phyloP scores from a whole-genome alignment of 2,888 invertebrate genomes.

The Aethes cnicana region DNA sequence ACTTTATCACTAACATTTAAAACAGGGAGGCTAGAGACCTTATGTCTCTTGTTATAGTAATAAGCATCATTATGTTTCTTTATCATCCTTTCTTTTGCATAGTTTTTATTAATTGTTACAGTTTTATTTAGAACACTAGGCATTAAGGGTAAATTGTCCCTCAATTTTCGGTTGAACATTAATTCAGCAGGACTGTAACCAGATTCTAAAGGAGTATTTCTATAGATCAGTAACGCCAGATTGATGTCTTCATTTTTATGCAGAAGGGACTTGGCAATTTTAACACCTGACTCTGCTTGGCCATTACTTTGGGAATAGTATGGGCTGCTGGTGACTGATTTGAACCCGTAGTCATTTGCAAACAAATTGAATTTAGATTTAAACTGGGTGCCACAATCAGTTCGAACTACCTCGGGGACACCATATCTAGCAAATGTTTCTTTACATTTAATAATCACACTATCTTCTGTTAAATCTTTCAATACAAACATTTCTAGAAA shows the following conservation, averaged over 20 bases:
- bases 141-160: neutral
- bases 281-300: slow-evolving; percentile 22
- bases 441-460: slow-evolving; percentile 6
- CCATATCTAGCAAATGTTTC: slow-evolving; percentile 22
- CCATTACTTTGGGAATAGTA: slow-evolving; percentile 25
- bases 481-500: too few relatives aligned
- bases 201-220: slow-evolving; percentile 11
- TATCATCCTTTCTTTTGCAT: neutral
- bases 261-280: too few relatives aligned
- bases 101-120: neutral
- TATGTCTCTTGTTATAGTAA: neutral
- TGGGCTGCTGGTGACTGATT: slow-evolving; percentile 21
- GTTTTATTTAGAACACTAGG: neutral
- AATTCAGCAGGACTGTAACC: slow-evolving; percentile 20
- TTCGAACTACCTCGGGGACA: slow-evolving; percentile 14
- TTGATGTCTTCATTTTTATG: slow-evolving; percentile 18
- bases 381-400: slow-evolving; percentile 27
- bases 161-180: slow-evolving; percentile 2
- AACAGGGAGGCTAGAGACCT: neutral
- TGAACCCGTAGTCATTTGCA: slow-evolving; percentile 6
- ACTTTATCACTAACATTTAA: neutral
- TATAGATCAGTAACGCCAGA: slow-evolving; percentile 18
- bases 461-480: slow-evolving; percentile 8
- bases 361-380: slow-evolving; percentile 14
- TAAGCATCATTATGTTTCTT: neutral